Evolutionary conservation across 2,888 invertebrate species (phyloP), one percentile per base, ranked within the genome.

Genomic region (Gortyna flavago): DNA sequence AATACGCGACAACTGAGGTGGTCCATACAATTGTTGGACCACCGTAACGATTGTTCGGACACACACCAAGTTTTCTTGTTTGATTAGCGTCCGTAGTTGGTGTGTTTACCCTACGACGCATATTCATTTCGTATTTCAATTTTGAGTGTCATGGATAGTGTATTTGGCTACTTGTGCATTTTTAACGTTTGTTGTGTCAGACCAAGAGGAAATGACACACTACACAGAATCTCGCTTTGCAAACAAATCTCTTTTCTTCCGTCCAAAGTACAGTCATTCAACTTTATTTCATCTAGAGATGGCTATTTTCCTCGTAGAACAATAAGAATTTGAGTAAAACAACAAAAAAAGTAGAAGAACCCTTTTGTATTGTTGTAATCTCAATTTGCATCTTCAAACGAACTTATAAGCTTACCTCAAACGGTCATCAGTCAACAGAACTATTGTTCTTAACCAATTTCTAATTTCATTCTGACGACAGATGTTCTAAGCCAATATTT

Each of bases 11-110:
- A 92, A 77, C 90, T 91, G 89, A 87, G 93, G 93, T 93, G 93
- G 93, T 93, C 93, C 81, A 75, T 71, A 92, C 93, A 90, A 93
- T 93, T 84, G 92, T 87, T 72, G 89, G 93, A 94, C 94, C 94
- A 93, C 93, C 93, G 88, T 91, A 91, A 91, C 89, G 89, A 89
- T 87, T 80, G 89, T 80, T 84, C 84, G 93, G 90, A 93, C 94
- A 92, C 94, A 94, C 94, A 92, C 90, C 77, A 84, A 85, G 92
- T 90, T 90, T 90, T 92, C 90, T 91, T 94, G 92, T 95, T 94
- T 94, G 93, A 91, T 93, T 92, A 93, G 90, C 92, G 93, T 91
- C 90, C 91, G 84, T 87, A 88, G 89, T 89, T 91, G 90, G 89
- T 88, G 82, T 93, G 92, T 94, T 95, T 94, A 90, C 91, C 88